Evolutionary conservation across 2,113 vertebrate species (phyloP).

Genomic region (Rissa tridactyla): DNA sequence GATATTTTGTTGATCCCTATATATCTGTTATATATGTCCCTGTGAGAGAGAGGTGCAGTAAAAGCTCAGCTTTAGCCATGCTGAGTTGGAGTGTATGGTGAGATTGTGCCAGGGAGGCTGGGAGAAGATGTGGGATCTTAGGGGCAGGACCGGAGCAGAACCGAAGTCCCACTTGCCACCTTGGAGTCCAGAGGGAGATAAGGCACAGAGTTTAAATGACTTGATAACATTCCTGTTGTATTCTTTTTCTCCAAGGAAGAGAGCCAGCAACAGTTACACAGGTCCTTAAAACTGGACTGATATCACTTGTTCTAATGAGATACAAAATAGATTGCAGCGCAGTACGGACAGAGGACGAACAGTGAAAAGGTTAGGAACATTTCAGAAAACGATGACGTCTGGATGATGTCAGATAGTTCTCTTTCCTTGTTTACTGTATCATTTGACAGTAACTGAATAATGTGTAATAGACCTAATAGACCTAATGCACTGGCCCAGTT

Average conservation of each 20-base stretch:
- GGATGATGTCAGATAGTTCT: not conserved
- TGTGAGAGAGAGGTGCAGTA: not conserved
- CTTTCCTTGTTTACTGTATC: not conserved
- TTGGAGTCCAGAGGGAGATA: not conserved
- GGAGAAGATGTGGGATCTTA: not conserved
- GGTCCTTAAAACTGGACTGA: not conserved
- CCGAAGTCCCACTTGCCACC: accelerated
- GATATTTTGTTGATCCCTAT: not conserved
- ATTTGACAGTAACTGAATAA: not conserved
- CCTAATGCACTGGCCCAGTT: not conserved
- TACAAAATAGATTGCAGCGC: not conserved
- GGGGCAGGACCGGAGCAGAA: not conserved
- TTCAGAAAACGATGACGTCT: not conserved
- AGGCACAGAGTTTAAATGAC: not conserved
- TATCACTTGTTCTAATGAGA: not conserved
- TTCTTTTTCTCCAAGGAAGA: not conserved
- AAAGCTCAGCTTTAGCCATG: accelerated
- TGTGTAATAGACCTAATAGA: not conserved
- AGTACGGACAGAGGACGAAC: not conserved
- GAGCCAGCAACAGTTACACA: not conserved
- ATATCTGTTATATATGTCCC: not conserved
- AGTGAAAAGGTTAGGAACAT: not conserved
- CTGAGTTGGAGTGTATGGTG: not conserved
- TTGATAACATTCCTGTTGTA: accelerated
- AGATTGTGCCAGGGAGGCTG: not conserved